These are phyloP conservation scores for Ctenoplectra terminalis DNA, from an alignment of 1,140 invertebrate genomes.

Conservation along the genomic window DNA sequence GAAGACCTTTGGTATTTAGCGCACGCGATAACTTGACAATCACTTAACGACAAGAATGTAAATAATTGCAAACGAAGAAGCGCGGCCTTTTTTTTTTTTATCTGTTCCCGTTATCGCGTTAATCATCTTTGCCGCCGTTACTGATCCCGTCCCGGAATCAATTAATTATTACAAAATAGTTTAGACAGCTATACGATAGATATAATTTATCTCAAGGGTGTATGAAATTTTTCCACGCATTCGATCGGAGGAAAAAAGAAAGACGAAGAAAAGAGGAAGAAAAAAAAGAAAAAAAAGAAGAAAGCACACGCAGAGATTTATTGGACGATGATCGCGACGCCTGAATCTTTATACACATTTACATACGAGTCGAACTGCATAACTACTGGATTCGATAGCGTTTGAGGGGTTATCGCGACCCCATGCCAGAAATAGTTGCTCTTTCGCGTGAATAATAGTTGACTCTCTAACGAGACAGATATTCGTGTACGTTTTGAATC, in stretches of 20 bases:
- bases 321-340: not conserved
- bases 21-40: constrained; percentile 27
- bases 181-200: no score
- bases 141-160: not conserved
- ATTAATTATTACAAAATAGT: not conserved
- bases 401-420: constrained; percentile 8
- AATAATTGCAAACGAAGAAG: constrained; percentile 1
- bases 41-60: constrained; percentile 1
- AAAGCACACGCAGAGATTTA: not conserved
- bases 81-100: not conserved
- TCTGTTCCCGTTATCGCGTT: constrained; percentile 2
- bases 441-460: constrained; percentile 15
- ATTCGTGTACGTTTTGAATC: not conserved
- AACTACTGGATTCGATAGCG: not conserved
- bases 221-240: not conserved
- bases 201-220: no score
- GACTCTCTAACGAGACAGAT: not conserved
- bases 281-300: not conserved
- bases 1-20: constrained; percentile 41
- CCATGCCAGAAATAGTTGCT: constrained; percentile 7
- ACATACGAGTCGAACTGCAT: not conserved
- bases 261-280: not conserved
- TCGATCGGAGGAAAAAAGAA: no score
- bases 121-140: not conserved
- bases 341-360: not conserved